Evolutionary conservation across 2,888 invertebrate genomes (phyloP).

Genomic region (Synanthedon myopaeformis): DNA sequence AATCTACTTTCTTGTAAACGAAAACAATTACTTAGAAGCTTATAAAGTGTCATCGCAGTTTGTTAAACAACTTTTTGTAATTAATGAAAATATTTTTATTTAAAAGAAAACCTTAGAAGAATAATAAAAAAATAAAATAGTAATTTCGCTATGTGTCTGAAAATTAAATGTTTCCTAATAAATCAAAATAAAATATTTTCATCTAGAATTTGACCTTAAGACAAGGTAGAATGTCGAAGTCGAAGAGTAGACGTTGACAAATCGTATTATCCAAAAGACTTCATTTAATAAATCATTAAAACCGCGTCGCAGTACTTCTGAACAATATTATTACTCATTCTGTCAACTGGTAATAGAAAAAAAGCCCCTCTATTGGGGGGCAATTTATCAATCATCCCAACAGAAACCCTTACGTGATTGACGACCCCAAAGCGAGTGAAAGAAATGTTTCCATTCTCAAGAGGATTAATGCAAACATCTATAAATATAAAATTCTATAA

Average conservation of each 20-base stretch:
- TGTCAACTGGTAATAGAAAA: slow-evolving; percentile 14
- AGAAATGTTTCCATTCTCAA: slow-evolving; percentile 5
- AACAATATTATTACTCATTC: slow-evolving; percentile 10
- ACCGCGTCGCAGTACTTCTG: background rate
- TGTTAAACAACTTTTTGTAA: no score
- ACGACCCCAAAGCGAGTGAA: slow-evolving; percentile 9
- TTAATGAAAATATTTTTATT: no score
- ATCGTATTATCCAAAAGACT: background rate
- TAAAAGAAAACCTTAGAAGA: no score
- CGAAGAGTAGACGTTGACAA: background rate
- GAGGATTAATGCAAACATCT: background rate
- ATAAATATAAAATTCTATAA: no score
- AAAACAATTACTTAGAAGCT: no score
- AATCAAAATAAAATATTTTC: no score
- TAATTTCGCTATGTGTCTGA: no score
- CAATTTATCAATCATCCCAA: slow-evolving; percentile 36
- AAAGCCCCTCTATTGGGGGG: slow-evolving; percentile 16
- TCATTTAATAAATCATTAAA: background rate
- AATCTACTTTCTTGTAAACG: background rate
- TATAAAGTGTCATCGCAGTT: no score
- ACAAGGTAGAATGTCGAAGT: no score
- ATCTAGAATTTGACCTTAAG: no score
- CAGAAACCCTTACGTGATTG: slow-evolving; percentile 14
- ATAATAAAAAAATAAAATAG: no score
- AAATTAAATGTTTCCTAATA: no score